phyloP scores from a whole-genome alignment of 2,113 vertebrate species.

The Thalassarche chlororhynchos region DNA sequence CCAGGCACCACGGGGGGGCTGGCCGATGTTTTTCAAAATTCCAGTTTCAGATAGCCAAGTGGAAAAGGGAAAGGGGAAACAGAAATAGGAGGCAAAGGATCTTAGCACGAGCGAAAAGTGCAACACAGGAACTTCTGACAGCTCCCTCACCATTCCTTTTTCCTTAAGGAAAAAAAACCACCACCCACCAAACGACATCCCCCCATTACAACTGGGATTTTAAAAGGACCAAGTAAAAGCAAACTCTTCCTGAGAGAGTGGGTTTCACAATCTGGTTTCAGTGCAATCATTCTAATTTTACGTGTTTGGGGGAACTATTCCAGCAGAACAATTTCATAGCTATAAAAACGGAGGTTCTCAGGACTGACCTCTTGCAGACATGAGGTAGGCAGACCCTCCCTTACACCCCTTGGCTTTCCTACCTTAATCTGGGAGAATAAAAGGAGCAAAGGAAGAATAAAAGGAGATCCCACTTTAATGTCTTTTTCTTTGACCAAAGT shows the following conservation, averaged over 20 bases:
- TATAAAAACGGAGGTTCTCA: background rate
- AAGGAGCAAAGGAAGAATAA: background rate
- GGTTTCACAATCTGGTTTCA: background rate
- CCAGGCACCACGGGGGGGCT: background rate
- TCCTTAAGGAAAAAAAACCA: background rate
- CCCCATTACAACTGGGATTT: background rate
- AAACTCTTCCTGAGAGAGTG: background rate
- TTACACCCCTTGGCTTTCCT: background rate
- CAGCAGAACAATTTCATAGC: background rate
- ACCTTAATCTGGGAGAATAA: background rate
- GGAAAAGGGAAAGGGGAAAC: background rate
- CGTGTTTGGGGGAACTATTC: background rate
- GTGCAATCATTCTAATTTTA: background rate
- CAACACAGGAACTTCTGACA: background rate
- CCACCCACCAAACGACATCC: fast-evolving
- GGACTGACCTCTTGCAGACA: too few relatives aligned
- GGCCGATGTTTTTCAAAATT: background rate
- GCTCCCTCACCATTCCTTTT: background rate
- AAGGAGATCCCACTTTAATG: background rate
- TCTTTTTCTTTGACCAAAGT: background rate
- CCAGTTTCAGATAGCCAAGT: background rate
- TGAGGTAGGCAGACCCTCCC: background rate
- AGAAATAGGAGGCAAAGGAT: background rate
- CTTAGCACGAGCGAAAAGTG: fast-evolving
- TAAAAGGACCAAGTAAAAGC: background rate